Evolutionary conservation across 92 coral and sea anemone genomes (phyloP).

Genomic region (Porites evermanni): DNA sequence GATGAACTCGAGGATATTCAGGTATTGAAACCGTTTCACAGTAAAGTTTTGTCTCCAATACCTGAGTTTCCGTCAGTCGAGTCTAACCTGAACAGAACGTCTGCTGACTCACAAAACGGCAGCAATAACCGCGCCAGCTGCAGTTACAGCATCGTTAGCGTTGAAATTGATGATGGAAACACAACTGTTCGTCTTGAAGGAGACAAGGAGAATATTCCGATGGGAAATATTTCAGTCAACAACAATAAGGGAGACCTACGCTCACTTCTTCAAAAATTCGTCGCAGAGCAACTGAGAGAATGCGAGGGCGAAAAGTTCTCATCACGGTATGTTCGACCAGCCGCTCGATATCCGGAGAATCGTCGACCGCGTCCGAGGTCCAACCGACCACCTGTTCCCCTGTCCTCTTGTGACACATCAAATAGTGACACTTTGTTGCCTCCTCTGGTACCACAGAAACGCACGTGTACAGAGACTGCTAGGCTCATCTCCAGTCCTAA

Average conservation of each 20-base stretch:
- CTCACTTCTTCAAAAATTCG: slow-evolving; percentile 84
- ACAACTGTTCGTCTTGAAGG: slow-evolving; percentile 44
- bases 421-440: slow-evolving; percentile 78
- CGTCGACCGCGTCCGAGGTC: slow-evolving; percentile 64
- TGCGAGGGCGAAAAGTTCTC: slow-evolving; percentile 67
- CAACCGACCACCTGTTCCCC: slow-evolving; percentile 55
- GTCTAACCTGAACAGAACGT: slow-evolving; percentile 57
- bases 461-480: slow-evolving; percentile 72
- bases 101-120: slow-evolving; percentile 49
- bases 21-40: slow-evolving; percentile 59
- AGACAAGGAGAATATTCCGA: slow-evolving; percentile 63
- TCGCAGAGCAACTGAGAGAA: slow-evolving; percentile 92
- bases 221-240: neutral
- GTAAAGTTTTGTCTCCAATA: slow-evolving; percentile 81
- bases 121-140: slow-evolving; percentile 65
- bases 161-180: slow-evolving; percentile 57
- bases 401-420: slow-evolving; percentile 58
- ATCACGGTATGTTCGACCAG: slow-evolving; percentile 38
- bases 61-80: slow-evolving; percentile 91
- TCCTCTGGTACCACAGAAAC: slow-evolving; percentile 83
- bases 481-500: slow-evolving; percentile 76
- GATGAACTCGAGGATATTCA: slow-evolving; percentile 81
- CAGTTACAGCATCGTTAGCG: slow-evolving; percentile 58
- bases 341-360: slow-evolving; percentile 35
- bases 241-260: slow-evolving; percentile 80